Percentiles rank a stretch among this genome's conserved stretches.
Evolutionary conservation across 2,888 invertebrate species (phyloP).

Genomic region (Agrenia bidenticulata): DNA sequence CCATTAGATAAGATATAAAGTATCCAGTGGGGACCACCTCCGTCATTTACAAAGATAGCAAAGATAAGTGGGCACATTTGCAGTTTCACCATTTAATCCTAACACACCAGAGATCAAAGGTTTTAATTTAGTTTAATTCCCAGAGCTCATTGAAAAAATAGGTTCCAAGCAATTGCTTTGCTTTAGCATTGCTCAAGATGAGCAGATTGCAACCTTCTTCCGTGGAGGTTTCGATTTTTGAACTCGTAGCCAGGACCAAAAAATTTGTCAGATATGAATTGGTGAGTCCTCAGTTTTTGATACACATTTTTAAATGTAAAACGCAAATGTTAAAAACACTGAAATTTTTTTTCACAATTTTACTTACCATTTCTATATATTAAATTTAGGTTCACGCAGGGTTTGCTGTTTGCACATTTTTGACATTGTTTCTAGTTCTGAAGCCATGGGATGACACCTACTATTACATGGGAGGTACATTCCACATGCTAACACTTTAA

Average conservation of each 20-base stretch:
- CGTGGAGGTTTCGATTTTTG: slow-evolving; percentile 33
- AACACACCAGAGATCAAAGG: too few species aligned
- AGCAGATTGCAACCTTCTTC: background rate
- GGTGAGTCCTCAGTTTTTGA: slow-evolving; percentile 21
- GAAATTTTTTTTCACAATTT: too few species aligned
- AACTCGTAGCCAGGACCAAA: slow-evolving; percentile 29
- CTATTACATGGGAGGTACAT: background rate
- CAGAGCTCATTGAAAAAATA: too few species aligned
- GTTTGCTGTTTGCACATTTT: slow-evolving; percentile 38
- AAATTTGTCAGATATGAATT: slow-evolving; percentile 37
- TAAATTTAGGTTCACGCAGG: slow-evolving; percentile 39
- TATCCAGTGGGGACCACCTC: too few species aligned
- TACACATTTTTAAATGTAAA: background rate
- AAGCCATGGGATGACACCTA: slow-evolving; percentile 34
- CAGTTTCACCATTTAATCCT: too few species aligned
- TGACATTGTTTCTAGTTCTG: slow-evolving; percentile 36
- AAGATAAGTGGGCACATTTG: too few species aligned
- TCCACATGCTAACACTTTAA: too few species aligned
- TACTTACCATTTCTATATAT: background rate
- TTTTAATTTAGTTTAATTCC: too few species aligned
- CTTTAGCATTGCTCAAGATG: background rate
- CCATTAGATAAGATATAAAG: too few species aligned
- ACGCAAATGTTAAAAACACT: too few species aligned
- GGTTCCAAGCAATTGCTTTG: too few species aligned
- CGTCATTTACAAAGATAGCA: too few species aligned